phyloP scores from a whole-genome alignment of 2,888 invertebrate genomes.

The Troides aeacus region DNA sequence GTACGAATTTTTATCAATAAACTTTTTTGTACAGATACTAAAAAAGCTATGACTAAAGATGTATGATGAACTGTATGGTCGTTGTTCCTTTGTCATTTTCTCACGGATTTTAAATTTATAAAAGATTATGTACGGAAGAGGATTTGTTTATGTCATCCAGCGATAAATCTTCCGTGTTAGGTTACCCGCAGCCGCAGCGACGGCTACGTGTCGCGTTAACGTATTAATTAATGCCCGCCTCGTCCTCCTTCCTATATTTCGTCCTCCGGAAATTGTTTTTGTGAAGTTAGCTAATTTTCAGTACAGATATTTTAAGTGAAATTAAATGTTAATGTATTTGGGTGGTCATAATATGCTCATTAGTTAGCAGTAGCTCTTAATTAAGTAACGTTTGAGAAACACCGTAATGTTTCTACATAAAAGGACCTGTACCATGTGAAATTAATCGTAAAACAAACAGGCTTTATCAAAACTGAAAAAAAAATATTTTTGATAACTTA shows the following conservation, averaged over 20 bases:
- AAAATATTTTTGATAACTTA: no score
- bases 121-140: not conserved
- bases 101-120: not conserved
- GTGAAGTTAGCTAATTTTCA: not conserved
- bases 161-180: slow-evolving; percentile 1
- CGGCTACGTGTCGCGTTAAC: not conserved
- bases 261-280: not conserved
- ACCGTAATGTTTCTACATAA: no score
- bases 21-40: no score
- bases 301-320: not conserved
- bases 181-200: not conserved
- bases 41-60: no score
- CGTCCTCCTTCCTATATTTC: not conserved
- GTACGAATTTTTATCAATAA: no score
- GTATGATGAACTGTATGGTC: not conserved
- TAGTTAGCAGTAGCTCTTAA: no score
- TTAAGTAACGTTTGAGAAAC: no score
- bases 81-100: not conserved
- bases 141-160: not conserved
- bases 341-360: no score
- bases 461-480: no score
- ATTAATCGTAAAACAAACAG: no score
- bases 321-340: no score
- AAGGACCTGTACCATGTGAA: no score
- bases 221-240: slow-evolving; percentile 3